Evolutionary conservation across 2,888 invertebrate species (phyloP).

Genomic region (Lasioglossum malachurum): DNA sequence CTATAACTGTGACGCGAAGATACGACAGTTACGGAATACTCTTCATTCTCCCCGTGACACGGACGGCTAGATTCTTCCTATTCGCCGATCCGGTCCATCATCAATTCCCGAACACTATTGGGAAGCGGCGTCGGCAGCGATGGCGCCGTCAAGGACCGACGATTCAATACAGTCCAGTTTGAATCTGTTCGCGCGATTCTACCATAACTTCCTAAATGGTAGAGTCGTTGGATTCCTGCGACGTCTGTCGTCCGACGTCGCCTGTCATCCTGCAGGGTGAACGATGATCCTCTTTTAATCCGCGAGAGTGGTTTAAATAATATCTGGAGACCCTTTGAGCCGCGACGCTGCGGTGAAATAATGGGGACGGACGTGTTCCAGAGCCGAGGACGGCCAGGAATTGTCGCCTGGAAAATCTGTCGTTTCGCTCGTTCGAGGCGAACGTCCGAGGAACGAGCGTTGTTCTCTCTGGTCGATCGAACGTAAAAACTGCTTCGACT

Average conservation of each 20-base stretch:
- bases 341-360: not conserved
- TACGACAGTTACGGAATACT: not conserved
- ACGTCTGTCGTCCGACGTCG: not conserved
- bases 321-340: not conserved
- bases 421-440: not conserved
- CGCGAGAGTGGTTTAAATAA: slow-evolving; percentile 10
- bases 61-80: not conserved
- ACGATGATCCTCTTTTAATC: slow-evolving; percentile 1
- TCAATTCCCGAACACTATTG: not conserved
- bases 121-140: not conserved
- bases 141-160: not conserved
- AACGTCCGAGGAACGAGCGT: slow-evolving; percentile 29
- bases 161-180: slow-evolving; percentile 18
- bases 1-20: too few species aligned
- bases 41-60: not conserved
- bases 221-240: not conserved
- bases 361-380: not conserved
- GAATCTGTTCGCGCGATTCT: slow-evolving; percentile 15
- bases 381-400: not conserved
- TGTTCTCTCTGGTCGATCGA: slow-evolving; percentile 53
- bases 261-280: not conserved
- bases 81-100: slow-evolving; percentile 1
- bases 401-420: slow-evolving; percentile 38
- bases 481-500: slow-evolving; percentile 61
- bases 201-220: not conserved